Base-by-base conservation (phyloP, 2,888 invertebrate genomes). In the Conchocele bisecta region DNA sequence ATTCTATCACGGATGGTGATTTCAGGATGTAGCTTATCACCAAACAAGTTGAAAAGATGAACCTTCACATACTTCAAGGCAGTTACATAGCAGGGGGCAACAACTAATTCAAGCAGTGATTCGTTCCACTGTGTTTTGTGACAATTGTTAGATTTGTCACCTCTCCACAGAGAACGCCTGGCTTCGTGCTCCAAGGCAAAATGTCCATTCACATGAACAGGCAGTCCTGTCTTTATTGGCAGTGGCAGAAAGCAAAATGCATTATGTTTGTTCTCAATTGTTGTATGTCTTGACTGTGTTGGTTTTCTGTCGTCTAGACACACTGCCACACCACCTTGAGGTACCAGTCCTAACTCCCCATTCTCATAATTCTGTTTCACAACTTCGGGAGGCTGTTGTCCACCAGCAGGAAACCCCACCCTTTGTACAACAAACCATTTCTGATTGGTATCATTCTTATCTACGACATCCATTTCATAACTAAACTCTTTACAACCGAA, bases 171-270 rank as follows among this genome's bases (percentile, higher is more conserved):
- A 24, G 54, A 65, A 44, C 85, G 57, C 56, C 86, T 74, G 0
- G 85, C 67, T 63, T 85, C 83, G 56, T 85, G 83, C 46, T 84
- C 85, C 3, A 88, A 72, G 6, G 79, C 79, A 79, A 88, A 88
- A 53, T 88, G 84, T 0, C 84, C 88, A 72, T 88, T 86, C 5
- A 83, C 66, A 63, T 89, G 88, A 22, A 89, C 78, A 9, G 88
- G 86, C 11, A 90, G 75, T 5, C 76, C 75, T 22, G 82, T 83
- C 28, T 53, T 61, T 3, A 87, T 75, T 28, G 89, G 88, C 13
- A 90, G 74, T 1, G 90, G 90, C 6, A 84, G 68, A 46, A 78
- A 84, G 29, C 82, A 83, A 65, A 80, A 86, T 13, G 61, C 17
- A 29, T 61, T 58, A 1, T 57, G 46, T 28, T 28, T 28, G 44